Evolutionary conservation across 2,888 invertebrate genomes (phyloP), one percentile per base, ranked within the genome.

Genomic region (Drosophila merina): DNA sequence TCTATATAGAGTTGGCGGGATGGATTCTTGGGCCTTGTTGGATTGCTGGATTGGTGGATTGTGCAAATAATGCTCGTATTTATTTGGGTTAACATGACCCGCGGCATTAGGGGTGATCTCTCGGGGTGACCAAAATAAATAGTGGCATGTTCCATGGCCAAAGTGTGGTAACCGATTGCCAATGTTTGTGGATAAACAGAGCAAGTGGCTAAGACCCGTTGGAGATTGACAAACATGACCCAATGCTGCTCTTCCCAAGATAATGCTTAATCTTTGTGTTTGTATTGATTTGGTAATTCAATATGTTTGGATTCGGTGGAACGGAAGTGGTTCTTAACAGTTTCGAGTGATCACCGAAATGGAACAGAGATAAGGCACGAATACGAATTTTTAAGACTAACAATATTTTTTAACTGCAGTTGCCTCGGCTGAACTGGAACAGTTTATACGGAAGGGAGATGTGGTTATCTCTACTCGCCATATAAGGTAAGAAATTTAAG

Each of bases 381-480:
- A 33, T 26, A 30, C 9, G 30, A 44, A 40, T 40, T 14, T 40
- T 7, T 14, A 40, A 12, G 20, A 20, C 20, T 20, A 20, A 20
- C 20, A 20, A 20, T 20, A 20, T 20, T 9, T 9, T 25, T 25
- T 4, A 4, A 8, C 52, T 66, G 6, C 57, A 92, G 92, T 89
- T 69, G 92, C 92, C 54, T 92, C 92, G 42, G 76, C 86, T 42
- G 91, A 92, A 68, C 77, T 92, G 77, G 92, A 92, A 66, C 91
- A 92, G 71, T 86, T 86, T 55, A 91, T 92, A 70, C 90, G 91
- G 72, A 92, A 92, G 72, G 92, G 91, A 58, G 92, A 92, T 78
- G 91, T 92, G 49, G 92, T 92, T 33, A 90, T 92, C 74, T 92
- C 92, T 12, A 91, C 92, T 75, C 88, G 91, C 40, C 92, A 92